phyloP scores from a whole-genome alignment of 2,888 invertebrate genomes.

The Chloroclystis v-ata region DNA sequence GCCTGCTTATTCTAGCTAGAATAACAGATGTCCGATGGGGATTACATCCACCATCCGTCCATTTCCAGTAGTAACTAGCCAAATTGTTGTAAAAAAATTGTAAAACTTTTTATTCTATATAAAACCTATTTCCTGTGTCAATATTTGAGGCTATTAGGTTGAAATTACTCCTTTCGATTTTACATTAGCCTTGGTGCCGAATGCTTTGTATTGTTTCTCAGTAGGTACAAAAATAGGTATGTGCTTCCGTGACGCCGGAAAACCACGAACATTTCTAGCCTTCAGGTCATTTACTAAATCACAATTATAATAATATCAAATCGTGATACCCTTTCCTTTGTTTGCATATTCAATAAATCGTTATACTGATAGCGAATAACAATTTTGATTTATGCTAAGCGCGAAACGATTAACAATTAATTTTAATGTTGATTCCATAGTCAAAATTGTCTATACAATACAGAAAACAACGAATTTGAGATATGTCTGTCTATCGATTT shows the following conservation, averaged over 20 bases:
- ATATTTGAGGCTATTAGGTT: constrained; percentile 7
- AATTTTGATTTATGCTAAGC: background rate
- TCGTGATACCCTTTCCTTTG: constrained; percentile 43
- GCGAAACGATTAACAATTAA: too few relatives aligned
- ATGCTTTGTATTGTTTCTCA: constrained; percentile 27
- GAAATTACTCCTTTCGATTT: constrained; percentile 49
- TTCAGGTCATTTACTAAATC: constrained; percentile 27
- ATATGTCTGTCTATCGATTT: too few relatives aligned
- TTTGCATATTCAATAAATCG: constrained; percentile 33
- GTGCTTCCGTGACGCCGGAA: constrained; percentile 53
- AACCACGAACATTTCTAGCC: constrained; percentile 36
- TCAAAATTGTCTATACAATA: too few relatives aligned
- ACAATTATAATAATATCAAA: constrained; percentile 36
- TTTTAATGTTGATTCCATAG: too few relatives aligned
- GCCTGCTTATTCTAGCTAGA: too few relatives aligned
- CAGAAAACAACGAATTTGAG: too few relatives aligned
- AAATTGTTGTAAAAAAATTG: too few relatives aligned
- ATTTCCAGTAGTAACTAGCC: too few relatives aligned
- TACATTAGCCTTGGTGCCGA: constrained; percentile 40
- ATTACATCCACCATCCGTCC: too few relatives aligned
- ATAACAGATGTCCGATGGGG: too few relatives aligned
- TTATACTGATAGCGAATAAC: constrained; percentile 7
- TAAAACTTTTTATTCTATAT: too few relatives aligned
- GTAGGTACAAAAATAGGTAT: constrained; percentile 38
- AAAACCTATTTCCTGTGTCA: background rate